Evolutionary conservation across 2,888 invertebrate genomes (phyloP), one percentile per base, ranked within the genome.

Genomic region (Philopedon plagiatum): DNA sequence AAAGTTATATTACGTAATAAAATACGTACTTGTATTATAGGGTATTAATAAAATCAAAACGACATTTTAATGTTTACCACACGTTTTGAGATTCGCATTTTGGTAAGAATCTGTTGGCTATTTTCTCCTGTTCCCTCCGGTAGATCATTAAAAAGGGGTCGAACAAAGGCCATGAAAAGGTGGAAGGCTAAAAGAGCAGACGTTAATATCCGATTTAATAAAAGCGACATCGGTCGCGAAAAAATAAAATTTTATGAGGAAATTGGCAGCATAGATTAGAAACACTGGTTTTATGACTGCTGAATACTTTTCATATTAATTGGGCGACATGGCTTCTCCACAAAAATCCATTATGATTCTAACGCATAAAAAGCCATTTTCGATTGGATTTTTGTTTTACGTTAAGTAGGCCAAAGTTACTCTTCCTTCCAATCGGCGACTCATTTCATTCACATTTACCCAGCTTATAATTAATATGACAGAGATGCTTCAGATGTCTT

Each of bases 121-220:
- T 61, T 61, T 61, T 49, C n/a, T 18, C 11, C 15, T 11, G 1
- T 18, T 29, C 11, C 26, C 44, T 44, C 11, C 9, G 18, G 8
- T 29, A 13, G 29, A 5, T 54, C 29, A 54, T 54, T 23, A 29
- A 54, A 54, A 29, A 5, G 9, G 51, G 26, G 15, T 23, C 44
- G 13, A 44, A 26, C 5, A 58, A 44, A 57, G 57, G 18, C 44
- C 15, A 32, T 66, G 58, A 58, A 57, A 44, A 54, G 44, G 26
- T 32, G 19, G 44, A 46, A 23, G 51, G 29, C 44, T 23, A 15
- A 57, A 46, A 66, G 37, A 34, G 66, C 54, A 21, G 54, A 54
- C 44, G 44, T 34, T 66, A 44, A 54, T 66, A 66, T 66, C 57
- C 54, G 57, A 66, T 66, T 66, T 66, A 66, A 66, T 57, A 57